Conservation (phyloP, 1,140 invertebrate genomes). For the Drosophila tani region DNA sequence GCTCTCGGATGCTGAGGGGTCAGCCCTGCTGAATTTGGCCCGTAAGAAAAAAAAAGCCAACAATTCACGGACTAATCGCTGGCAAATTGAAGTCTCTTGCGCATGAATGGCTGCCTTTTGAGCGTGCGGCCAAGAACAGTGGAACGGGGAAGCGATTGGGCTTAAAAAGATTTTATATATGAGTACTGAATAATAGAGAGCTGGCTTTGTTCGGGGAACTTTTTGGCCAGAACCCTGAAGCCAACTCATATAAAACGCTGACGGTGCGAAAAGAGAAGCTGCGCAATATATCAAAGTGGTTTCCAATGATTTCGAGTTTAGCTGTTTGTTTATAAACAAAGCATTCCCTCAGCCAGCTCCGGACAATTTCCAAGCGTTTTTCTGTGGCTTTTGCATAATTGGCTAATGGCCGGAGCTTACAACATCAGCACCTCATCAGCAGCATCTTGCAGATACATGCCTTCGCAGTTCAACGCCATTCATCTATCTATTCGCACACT, state of each 20-base stretch:
- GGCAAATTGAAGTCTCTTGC: constrained; percentile 52
- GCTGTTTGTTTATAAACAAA: constrained; percentile 58
- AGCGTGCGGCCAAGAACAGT: constrained; percentile 55
- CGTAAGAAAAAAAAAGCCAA: constrained; percentile 5
- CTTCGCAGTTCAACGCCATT: constrained; percentile 5
- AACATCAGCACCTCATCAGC: constrained; percentile 57
- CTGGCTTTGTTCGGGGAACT: constrained; percentile 55
- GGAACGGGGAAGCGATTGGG: constrained; percentile 69
- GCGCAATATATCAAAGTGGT: constrained; percentile 64
- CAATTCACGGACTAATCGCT: constrained; percentile 53
- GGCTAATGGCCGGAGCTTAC: constrained; percentile 65
- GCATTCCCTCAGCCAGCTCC: constrained; percentile 14
- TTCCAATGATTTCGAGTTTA: constrained; percentile 38
- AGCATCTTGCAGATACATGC: constrained; percentile 31
- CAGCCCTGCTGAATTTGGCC: constrained; percentile 9
- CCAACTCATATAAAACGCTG: constrained; percentile 68
- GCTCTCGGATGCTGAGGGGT: constrained; percentile 27
- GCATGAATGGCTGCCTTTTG: constrained; percentile 60
- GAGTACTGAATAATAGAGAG: constrained; percentile 28
- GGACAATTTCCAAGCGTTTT: constrained; percentile 49
- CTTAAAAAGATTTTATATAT: constrained; percentile 28
- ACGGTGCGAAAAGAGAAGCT: constrained; percentile 68
- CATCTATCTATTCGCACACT: constrained; percentile 6
- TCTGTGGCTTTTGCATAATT: constrained; percentile 64
- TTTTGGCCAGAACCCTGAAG: constrained; percentile 48